Conservation (phyloP, 2,888 invertebrate species). For the Lamellibrachia columna region DNA sequence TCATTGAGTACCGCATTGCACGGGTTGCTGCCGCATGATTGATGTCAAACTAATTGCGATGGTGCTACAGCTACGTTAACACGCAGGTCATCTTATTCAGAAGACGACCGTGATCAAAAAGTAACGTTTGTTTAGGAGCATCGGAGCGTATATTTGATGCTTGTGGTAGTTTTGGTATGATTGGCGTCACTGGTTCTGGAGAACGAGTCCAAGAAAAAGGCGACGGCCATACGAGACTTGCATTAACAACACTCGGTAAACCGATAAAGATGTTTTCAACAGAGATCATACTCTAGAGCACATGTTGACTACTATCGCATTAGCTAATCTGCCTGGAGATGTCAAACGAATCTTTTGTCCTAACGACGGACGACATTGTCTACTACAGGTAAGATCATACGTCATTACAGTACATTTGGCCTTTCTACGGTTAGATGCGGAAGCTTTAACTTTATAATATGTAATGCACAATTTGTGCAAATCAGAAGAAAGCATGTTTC, state of each 20-base stretch:
- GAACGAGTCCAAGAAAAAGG: neutral
- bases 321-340: neutral
- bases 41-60: neutral
- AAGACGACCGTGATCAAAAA: neutral
- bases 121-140: neutral
- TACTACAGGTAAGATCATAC: neutral
- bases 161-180: neutral
- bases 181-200: neutral
- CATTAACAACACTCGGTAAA: neutral
- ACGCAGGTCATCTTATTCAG: neutral
- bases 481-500: neutral
- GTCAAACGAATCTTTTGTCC: neutral
- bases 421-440: neutral
- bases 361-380: neutral
- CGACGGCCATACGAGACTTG: neutral
- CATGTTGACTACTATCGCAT: neutral
- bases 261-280: neutral
- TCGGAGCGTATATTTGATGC: neutral
- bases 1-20: neutral
- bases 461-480: neutral
- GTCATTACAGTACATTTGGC: neutral
- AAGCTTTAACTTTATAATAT: neutral
- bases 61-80: neutral
- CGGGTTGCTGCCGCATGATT: neutral
- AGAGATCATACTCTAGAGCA: neutral